Base-by-base conservation (phyloP, 1,140 invertebrate genomes). In the Sitophilus oryzae region DNA sequence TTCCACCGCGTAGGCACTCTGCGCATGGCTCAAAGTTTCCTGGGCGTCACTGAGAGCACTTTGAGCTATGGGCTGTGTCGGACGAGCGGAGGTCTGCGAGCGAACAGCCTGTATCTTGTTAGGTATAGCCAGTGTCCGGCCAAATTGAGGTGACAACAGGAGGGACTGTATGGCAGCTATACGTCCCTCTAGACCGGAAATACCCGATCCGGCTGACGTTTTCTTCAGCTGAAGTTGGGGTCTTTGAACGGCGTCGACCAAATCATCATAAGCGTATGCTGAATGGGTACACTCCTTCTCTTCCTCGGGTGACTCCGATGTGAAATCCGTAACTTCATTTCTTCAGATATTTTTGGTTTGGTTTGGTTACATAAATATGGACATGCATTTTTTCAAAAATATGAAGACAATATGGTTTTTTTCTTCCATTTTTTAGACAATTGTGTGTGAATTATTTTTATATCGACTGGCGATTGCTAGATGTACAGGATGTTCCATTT, bases 151-250 rank as follows among this genome's bases (percentile, higher is more conserved):
- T 57, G 88, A 87, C 8, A 87, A 76, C 61, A 96, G 79, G 16
- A 94, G 79, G 23, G 82, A 82, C 54, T 89, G 84, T 15, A 95
- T 84, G 2, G 86, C 84, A 9, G 85, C 83, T 2, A 94, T 79
- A 51, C 92, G 82, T 3, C 87, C 85, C 58, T 89, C 88, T 23
- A 91, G 74, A 16, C 83, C 81, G 21, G 80, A 75, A 44, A 78
- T 70, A 64, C 76, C 71, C 58, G 77, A 61, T 72, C 74, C 68
- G n/a, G 77, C 80, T 6, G 83, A 84, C 54, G 81, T 81, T 61
- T 86, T 85, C 60, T 84, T 83, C 54, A 96, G 72, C 60, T 89
- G 84, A 44, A 83, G 79, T 68, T 93, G 89, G 22, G 95, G 79
- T 64, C 89, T 80, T 65, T 92, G 85, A 23, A 96, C 74, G 3